A percentile compares a stretch with the other conserved stretches of the same genome.
Evolutionary conservation across 2,797 vertebrate genomes (phyloP).

Genomic region (Ispidina picta): DNA sequence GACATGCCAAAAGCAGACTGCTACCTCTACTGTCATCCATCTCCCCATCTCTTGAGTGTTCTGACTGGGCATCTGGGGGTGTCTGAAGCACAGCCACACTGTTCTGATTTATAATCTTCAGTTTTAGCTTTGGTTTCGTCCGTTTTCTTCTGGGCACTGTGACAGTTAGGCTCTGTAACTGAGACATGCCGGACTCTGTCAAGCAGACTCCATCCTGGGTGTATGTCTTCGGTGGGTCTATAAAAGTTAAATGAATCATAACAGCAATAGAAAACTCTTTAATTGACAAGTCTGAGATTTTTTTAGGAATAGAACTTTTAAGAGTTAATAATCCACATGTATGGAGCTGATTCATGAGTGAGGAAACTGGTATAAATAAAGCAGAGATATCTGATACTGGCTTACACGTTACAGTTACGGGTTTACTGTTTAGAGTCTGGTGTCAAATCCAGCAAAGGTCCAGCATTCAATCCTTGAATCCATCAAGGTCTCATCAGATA

Average conservation of each 20-base stretch:
- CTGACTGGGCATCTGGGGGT: constrained; percentile 88
- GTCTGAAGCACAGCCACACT: constrained; percentile 97
- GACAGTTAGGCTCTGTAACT: constrained; percentile 94
- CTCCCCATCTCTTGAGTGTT: constrained; percentile 92
- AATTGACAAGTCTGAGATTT: constrained; percentile 1
- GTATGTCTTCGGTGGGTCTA: constrained; percentile 94
- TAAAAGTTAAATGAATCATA: constrained; percentile 66
- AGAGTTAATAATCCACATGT: not conserved
- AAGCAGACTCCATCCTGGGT: constrained; percentile 98
- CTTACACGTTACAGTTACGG: not conserved
- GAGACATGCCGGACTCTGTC: constrained; percentile 95
- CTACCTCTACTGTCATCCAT: constrained; percentile 93
- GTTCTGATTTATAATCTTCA: constrained; percentile 99
- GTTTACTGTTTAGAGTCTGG: not conserved
- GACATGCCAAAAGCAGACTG: constrained; percentile 36
- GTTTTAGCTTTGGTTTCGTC: constrained; percentile 95
- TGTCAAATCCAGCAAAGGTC: constrained; percentile 33
- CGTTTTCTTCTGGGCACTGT: constrained; percentile 90
- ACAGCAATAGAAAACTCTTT: constrained; percentile 54
- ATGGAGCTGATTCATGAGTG: not conserved
- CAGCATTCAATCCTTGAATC: not conserved
- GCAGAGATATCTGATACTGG: not conserved
- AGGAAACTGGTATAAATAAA: constrained; percentile 21
- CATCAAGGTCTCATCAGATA: not conserved
- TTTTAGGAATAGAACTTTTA: constrained; percentile 39